phyloP scores from a whole-genome alignment of 2,113 vertebrate species.

The Mungos mungo region DNA sequence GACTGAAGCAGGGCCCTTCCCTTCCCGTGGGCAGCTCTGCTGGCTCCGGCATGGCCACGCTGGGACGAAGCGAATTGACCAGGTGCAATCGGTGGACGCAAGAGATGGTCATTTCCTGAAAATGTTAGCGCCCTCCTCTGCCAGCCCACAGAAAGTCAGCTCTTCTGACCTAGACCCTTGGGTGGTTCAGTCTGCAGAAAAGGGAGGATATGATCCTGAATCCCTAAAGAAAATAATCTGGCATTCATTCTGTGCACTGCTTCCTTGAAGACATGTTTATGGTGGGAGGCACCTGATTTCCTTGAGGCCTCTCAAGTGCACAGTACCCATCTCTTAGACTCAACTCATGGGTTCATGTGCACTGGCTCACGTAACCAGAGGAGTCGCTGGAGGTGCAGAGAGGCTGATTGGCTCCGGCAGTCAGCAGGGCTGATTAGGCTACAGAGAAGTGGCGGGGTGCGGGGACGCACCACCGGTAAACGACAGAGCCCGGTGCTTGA shows the following conservation, averaged over 20 bases:
- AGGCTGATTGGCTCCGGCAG: neutral
- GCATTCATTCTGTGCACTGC: neutral
- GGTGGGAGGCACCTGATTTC: neutral
- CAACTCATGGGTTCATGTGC: neutral
- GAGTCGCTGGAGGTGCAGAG: accelerated
- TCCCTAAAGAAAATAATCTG: neutral
- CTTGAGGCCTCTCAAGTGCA: neutral
- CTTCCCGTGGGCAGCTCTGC: neutral
- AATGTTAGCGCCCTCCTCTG: neutral
- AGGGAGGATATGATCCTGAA: neutral
- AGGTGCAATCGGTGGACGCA: neutral
- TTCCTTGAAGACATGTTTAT: neutral
- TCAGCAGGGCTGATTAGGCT: neutral
- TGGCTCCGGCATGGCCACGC: neutral
- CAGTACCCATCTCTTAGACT: neutral
- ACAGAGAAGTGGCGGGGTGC: no score
- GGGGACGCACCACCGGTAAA: no score
- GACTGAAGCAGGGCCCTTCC: neutral
- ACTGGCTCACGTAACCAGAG: neutral
- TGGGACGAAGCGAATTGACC: neutral
- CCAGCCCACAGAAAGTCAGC: neutral
- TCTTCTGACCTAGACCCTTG: neutral
- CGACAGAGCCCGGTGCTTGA: neutral
- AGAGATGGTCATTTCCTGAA: neutral
- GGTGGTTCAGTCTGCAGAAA: neutral